These are phyloP conservation scores for Dreissena polymorpha DNA, from an alignment of 1,140 invertebrate species.

Conservation along the genomic window DNA sequence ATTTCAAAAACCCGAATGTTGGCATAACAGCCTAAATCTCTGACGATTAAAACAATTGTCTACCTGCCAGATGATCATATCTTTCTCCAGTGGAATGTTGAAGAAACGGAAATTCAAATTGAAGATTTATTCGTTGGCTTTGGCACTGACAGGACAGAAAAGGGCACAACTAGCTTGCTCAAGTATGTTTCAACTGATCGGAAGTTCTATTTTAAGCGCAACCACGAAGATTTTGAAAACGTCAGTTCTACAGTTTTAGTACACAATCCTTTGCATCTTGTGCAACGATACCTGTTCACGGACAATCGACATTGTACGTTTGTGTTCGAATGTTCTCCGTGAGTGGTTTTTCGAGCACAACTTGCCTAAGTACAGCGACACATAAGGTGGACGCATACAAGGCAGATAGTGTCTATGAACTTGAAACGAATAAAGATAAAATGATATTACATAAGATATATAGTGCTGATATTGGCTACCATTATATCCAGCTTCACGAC, in stretches of 20 bases:
- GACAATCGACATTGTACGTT: not conserved
- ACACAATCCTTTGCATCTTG: not conserved
- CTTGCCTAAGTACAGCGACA: too few relatives aligned
- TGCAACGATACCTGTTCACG: not conserved
- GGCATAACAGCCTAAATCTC: too few relatives aligned
- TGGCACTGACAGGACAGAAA: not conserved
- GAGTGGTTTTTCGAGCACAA: too few relatives aligned
- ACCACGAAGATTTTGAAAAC: conserved; percentile 21
- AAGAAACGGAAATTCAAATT: conserved; percentile 52
- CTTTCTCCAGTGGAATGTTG: conserved; percentile 23
- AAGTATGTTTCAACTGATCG: conserved; percentile 4
- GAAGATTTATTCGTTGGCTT: conserved; percentile 51
- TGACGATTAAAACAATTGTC: too few relatives aligned
- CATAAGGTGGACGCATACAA: too few relatives aligned
- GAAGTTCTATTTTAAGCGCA: conserved; percentile 4
- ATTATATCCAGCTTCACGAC: too few relatives aligned
- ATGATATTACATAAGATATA: too few relatives aligned
- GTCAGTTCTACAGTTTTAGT: not conserved
- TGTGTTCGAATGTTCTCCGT: too few relatives aligned
- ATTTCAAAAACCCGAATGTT: too few relatives aligned
- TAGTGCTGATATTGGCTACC: too few relatives aligned
- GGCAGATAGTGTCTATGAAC: too few relatives aligned
- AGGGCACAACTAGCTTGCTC: conserved; percentile 24
- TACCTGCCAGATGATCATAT: conserved; percentile 53
- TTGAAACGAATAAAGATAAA: too few relatives aligned